Base-by-base conservation (phyloP, 2,888 invertebrate genomes). In the Aporophyla nigra region DNA sequence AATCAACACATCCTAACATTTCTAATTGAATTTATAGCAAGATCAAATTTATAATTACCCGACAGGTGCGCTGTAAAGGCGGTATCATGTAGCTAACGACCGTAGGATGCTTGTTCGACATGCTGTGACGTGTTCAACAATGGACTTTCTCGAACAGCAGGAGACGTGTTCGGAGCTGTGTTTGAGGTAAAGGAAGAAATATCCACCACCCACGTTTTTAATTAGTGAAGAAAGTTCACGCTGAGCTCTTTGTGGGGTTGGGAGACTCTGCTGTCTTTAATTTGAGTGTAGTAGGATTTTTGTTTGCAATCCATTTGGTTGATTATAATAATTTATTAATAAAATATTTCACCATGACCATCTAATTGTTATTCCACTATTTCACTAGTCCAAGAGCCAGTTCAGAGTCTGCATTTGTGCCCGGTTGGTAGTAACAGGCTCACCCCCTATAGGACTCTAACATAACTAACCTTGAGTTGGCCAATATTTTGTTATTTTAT, bases 161-260 rank as follows among this genome's bases (percentile, higher is more conserved):
- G 88, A 79, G 71, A 75, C 68, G 63, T 68, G 74, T 62, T 54
- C 40, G 4, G 71, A 71, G 33, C 71, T 56, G 71, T 74, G 74
- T 71, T 71, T 58, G 63, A 49, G 61, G 33, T 56, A 62, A 73
- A 71, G 63, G 49, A 70, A 51, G 73, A 71, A 65, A 59, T 76
- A 76, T 59, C 68, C 82, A 86, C 88, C 80, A 78, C 82, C 86
- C 88, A 84, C 81, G 80, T 79, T 84, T 74, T 76, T 86, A 88
- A 86, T 86, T 86, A 76, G 86, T 67, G 67, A 73, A 56, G 74
- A 72, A 69, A 69, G 43, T 54, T 82, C 83, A 84, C 69, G 86
- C 86, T 82, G 83, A 33, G 83, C 59, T 40, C 62, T 51, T 78
- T 78, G 69, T 80, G 70, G 9, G 80, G 49, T 51, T 51, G 27